Conservation (phyloP, 2,113 vertebrate species). For the Phrynosoma platyrhinos region DNA sequence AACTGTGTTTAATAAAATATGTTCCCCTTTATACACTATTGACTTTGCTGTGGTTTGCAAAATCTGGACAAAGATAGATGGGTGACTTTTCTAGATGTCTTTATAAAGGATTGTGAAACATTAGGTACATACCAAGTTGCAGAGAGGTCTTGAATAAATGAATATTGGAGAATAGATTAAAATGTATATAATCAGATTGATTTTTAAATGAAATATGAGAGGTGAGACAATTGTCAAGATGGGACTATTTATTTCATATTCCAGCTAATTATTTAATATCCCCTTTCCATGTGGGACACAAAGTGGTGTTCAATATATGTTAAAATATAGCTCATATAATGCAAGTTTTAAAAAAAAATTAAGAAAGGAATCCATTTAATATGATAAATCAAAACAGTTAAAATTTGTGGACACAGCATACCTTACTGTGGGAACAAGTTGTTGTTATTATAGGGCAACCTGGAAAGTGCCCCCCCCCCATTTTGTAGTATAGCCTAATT, state of each 20-base stretch:
- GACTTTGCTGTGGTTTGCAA: neutral
- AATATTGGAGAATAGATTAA: neutral
- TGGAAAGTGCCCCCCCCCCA: neutral
- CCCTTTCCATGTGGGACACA: too few species aligned
- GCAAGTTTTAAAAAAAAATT: too few species aligned
- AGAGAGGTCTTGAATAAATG: neutral
- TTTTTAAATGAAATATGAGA: neutral
- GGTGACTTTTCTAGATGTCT: neutral
- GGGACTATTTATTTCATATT: neutral
- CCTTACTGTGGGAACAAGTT: neutral
- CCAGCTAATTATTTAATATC: too few species aligned
- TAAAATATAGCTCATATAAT: neutral
- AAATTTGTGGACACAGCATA: too few species aligned
- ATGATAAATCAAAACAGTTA: too few species aligned
- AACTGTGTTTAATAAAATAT: neutral
- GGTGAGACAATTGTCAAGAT: neutral
- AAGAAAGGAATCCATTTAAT: too few species aligned
- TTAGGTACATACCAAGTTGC: neutral
- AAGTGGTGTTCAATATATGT: too few species aligned
- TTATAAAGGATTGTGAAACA: neutral
- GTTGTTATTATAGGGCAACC: neutral
- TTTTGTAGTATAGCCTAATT: neutral
- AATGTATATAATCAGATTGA: neutral
- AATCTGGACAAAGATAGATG: constrained; percentile 4
- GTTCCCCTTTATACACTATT: neutral